Percentiles rank a stretch among this genome's conserved stretches.
These are phyloP conservation scores for Rhopalosiphum nymphaeae DNA, from an alignment of 2,888 invertebrate species.

Conservation along the genomic window DNA sequence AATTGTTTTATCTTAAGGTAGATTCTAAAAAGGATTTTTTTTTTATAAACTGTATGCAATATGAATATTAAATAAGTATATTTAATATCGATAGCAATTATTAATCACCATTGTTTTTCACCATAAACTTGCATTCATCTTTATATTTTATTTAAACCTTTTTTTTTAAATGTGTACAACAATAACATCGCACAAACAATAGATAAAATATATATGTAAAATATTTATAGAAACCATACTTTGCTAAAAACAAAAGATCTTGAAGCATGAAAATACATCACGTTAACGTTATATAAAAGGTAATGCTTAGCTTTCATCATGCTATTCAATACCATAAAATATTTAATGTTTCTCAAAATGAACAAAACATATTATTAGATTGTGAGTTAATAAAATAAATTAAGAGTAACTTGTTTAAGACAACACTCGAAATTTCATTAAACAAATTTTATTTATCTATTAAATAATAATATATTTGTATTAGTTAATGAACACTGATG, in stretches of 20 bases:
- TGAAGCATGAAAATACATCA: conserved; percentile 1
- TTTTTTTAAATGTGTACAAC: not conserved
- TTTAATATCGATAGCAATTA: not conserved
- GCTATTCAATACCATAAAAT: not conserved
- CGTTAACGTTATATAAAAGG: not conserved
- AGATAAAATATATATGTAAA: not conserved
- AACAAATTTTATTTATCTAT: not conserved
- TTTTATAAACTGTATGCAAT: not conserved
- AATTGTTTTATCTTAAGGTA: not conserved
- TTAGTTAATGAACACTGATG: not conserved
- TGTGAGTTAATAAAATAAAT: conserved; percentile 7
- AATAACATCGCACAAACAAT: not conserved
- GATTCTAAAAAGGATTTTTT: not conserved
- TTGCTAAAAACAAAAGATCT: conserved; percentile 28
- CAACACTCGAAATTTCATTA: not conserved
- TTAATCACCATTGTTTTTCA: not conserved
- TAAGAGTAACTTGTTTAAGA: not conserved
- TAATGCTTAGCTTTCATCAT: not conserved
- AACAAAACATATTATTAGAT: not conserved
- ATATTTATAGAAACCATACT: conserved; percentile 10
- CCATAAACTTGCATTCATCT: not conserved
- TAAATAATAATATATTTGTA: not conserved
- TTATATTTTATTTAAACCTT: not conserved
- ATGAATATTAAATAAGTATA: not conserved
- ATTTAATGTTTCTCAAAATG: not conserved